Conservation (phyloP, 2,888 invertebrate genomes). For the Drosophila nigritarsus region DNA sequence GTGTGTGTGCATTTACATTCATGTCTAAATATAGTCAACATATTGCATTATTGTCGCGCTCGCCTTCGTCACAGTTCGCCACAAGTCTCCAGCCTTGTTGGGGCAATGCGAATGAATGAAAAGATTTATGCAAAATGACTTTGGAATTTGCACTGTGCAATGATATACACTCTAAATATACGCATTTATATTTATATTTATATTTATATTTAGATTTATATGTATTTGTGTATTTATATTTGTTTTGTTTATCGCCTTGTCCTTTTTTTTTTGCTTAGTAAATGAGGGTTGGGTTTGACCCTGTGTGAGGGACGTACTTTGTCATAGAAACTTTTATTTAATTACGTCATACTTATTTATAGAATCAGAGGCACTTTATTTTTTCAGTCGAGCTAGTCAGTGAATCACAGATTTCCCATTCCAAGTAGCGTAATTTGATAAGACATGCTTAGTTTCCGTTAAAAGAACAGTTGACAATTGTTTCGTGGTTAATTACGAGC, state of each 20-base stretch:
- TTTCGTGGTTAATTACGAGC: not conserved
- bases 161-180: not conserved
- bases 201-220: no score
- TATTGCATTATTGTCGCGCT: slow-evolving; percentile 21
- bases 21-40: slow-evolving; percentile 52
- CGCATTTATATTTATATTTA: not conserved
- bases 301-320: slow-evolving; percentile 12
- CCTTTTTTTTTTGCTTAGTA: not conserved
- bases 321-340: slow-evolving; percentile 47
- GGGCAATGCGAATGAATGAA: slow-evolving; percentile 40
- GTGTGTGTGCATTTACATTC: slow-evolving; percentile 22
- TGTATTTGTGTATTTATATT: slow-evolving; percentile 28
- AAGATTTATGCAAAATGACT: slow-evolving; percentile 74
- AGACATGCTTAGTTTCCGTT: slow-evolving; percentile 1
- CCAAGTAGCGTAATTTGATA: slow-evolving; percentile 17
- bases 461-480: slow-evolving; percentile 24
- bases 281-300: slow-evolving; percentile 34
- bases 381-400: slow-evolving; percentile 26
- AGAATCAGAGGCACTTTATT: slow-evolving; percentile 10
- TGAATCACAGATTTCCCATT: slow-evolving; percentile 5
- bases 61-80: slow-evolving; percentile 25
- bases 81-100: slow-evolving; percentile 34
- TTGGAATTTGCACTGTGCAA: slow-evolving; percentile 37
- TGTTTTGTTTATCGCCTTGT: slow-evolving; percentile 47
- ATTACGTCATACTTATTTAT: slow-evolving; percentile 60